These are phyloP conservation scores for Axea sp. DNA, from an alignment of 2,888 invertebrate species.

Conservation along the genomic window DNA sequence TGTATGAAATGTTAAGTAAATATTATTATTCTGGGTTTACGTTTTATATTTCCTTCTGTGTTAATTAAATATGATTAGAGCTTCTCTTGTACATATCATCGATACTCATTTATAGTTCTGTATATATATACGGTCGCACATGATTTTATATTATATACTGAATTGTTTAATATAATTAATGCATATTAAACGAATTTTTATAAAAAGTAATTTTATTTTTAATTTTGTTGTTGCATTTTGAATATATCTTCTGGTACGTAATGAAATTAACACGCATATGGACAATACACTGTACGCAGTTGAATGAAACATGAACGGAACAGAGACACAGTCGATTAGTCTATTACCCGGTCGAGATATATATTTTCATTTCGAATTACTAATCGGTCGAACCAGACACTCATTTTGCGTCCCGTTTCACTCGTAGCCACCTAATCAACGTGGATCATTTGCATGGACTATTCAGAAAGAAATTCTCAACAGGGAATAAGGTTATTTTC, in stretches of 20 bases:
- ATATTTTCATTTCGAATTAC: slow-evolving; percentile 48
- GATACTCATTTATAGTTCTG: too few relatives aligned
- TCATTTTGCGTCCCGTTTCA: slow-evolving; percentile 10
- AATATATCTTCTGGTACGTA: background rate
- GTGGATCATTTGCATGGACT: slow-evolving; percentile 11
- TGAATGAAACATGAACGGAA: slow-evolving; percentile 22
- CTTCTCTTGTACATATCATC: too few relatives aligned
- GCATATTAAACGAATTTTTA: too few relatives aligned
- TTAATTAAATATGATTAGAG: too few relatives aligned
- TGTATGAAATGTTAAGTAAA: too few relatives aligned
- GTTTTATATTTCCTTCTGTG: too few relatives aligned
- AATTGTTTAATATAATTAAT: too few relatives aligned
- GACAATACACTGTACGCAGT: background rate
- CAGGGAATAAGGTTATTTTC: slow-evolving; percentile 7
- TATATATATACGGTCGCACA: too few relatives aligned
- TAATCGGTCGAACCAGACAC: slow-evolving; percentile 38
- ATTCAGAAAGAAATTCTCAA: slow-evolving; percentile 11
- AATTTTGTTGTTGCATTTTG: background rate
- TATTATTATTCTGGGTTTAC: too few relatives aligned
- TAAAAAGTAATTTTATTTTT: background rate
- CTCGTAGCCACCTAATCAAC: slow-evolving; percentile 8
- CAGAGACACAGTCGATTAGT: slow-evolving; percentile 19
- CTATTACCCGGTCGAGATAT: slow-evolving; percentile 27
- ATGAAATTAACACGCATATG: slow-evolving; percentile 11
- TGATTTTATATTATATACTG: too few relatives aligned